These are phyloP conservation scores for Malacosoma neustria DNA, from an alignment of 2,888 invertebrate genomes.

Conservation along the genomic window DNA sequence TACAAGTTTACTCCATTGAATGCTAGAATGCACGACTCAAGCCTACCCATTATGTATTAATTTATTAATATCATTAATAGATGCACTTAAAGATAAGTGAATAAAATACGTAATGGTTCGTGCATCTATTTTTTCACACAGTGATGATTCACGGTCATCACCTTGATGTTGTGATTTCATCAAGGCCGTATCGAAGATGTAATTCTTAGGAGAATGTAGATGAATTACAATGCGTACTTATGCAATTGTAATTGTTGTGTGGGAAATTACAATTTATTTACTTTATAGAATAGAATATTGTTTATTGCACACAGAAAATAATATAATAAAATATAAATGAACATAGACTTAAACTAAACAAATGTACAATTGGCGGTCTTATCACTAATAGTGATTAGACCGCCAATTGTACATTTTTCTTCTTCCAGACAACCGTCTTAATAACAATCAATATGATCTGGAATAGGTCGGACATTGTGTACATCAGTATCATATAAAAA, in stretches of 20 bases:
- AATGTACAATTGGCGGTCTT: too few species aligned
- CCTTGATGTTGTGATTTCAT: slow-evolving; percentile 34
- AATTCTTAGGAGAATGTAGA: slow-evolving; percentile 15
- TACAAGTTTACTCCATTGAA: too few species aligned
- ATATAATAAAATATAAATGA: too few species aligned
- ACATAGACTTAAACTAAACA: too few species aligned
- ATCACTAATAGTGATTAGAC: too few species aligned
- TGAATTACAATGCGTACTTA: slow-evolving; percentile 16
- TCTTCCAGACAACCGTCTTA: too few species aligned
- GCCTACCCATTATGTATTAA: background rate
- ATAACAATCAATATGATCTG: too few species aligned
- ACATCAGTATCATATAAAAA: too few species aligned
- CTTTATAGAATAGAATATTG: background rate
- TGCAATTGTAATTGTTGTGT: slow-evolving; percentile 17
- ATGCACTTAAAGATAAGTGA: slow-evolving; percentile 3
- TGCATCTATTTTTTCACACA: slow-evolving; percentile 34
- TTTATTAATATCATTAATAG: background rate
- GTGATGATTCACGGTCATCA: slow-evolving; percentile 37
- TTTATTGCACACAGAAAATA: too few species aligned
- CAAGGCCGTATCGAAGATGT: slow-evolving; percentile 31
- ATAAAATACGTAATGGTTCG: slow-evolving; percentile 18
- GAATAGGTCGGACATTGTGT: too few species aligned
- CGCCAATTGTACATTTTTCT: too few species aligned
- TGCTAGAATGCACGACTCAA: background rate
- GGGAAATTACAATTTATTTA: slow-evolving; percentile 11